A percentile compares a stretch with the other conserved stretches of the same genome.
Conservation (phyloP, 2,113 vertebrate species). For the Pseudorasbora parva region DNA sequence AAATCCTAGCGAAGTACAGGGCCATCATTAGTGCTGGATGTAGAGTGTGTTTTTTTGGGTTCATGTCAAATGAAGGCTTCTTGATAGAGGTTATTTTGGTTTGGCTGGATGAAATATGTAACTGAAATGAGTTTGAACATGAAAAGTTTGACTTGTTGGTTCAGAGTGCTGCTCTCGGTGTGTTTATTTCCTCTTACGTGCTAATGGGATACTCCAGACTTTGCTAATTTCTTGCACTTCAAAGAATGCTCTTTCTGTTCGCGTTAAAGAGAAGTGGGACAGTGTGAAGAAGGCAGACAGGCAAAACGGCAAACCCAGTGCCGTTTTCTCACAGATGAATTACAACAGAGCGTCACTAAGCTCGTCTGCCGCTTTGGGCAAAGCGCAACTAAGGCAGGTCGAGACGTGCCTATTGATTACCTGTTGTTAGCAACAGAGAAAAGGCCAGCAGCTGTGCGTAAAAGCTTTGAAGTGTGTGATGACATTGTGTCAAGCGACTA, state of each 20-base stretch:
- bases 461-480: slow-evolving; percentile 64
- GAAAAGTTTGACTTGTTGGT: background rate
- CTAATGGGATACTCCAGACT: background rate
- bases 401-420: slow-evolving; percentile 72
- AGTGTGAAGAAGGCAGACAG: background rate
- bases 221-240: slow-evolving; percentile 21
- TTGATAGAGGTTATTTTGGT: slow-evolving; percentile 9
- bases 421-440: slow-evolving; percentile 69
- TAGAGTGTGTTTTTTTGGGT: slow-evolving; percentile 35
- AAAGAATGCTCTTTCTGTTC: slow-evolving; percentile 23
- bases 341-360: slow-evolving; percentile 51
- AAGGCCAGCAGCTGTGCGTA: slow-evolving; percentile 63
- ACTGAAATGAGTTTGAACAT: background rate
- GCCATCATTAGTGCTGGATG: slow-evolving; percentile 29
- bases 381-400: slow-evolving; percentile 59
- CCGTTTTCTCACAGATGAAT: slow-evolving; percentile 61
- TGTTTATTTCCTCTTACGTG: background rate
- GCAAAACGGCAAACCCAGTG: slow-evolving; percentile 49
- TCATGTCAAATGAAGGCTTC: background rate
- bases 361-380: slow-evolving; percentile 47
- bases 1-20: slow-evolving; percentile 44
- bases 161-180: background rate
- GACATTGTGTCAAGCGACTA: slow-evolving; percentile 2
- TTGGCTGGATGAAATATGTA: background rate
- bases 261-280: background rate